phyloP scores from a whole-genome alignment of 1,140 invertebrate genomes.

The Drosophila insularis region DNA sequence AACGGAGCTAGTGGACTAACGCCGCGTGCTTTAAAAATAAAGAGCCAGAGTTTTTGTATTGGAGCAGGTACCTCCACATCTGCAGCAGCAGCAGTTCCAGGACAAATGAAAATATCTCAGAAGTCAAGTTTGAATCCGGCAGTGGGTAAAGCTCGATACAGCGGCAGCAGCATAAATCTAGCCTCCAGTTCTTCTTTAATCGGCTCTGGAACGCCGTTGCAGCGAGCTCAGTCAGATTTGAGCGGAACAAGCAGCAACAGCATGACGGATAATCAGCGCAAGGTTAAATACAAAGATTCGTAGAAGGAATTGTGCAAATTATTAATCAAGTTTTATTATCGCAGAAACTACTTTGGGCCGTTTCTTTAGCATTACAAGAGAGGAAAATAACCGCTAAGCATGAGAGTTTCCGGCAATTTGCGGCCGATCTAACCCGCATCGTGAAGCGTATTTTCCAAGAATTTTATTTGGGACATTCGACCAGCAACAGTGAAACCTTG shows the following conservation, averaged over 20 bases:
- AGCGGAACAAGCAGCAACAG: slow-evolving; percentile 53
- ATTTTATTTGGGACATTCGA: slow-evolving; percentile 66
- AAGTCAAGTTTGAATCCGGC: not conserved
- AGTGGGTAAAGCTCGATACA: slow-evolving; percentile 32
- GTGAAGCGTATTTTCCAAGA: slow-evolving; percentile 82
- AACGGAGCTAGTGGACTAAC: slow-evolving; percentile 58
- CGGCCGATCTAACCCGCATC: slow-evolving; percentile 84
- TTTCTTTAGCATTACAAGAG: slow-evolving; percentile 85
- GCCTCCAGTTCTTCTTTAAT: not conserved
- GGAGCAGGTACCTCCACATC: slow-evolving; percentile 77
- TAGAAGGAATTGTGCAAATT: not conserved
- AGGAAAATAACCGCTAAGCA: slow-evolving; percentile 85
- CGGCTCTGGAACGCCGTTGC: slow-evolving; percentile 46
- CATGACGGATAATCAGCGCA: slow-evolving; percentile 77
- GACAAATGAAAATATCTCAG: slow-evolving; percentile 1
- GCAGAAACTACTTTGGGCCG: slow-evolving; percentile 87
- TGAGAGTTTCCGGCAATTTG: slow-evolving; percentile 85
- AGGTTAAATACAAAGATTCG: slow-evolving; percentile 37
- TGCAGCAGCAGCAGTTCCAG: slow-evolving; percentile 16
- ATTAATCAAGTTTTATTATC: slow-evolving; percentile 32
- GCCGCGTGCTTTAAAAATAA: slow-evolving; percentile 76
- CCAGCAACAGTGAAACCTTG: slow-evolving; percentile 77
- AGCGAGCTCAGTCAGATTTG: slow-evolving; percentile 70
- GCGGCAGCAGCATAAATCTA: slow-evolving; percentile 53
- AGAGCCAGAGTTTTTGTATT: slow-evolving; percentile 82